Percentiles rank a stretch among this genome's conserved stretches.
Evolutionary conservation across 2,113 vertebrate genomes (phyloP).

Genomic region (Caloenas nicobarica): DNA sequence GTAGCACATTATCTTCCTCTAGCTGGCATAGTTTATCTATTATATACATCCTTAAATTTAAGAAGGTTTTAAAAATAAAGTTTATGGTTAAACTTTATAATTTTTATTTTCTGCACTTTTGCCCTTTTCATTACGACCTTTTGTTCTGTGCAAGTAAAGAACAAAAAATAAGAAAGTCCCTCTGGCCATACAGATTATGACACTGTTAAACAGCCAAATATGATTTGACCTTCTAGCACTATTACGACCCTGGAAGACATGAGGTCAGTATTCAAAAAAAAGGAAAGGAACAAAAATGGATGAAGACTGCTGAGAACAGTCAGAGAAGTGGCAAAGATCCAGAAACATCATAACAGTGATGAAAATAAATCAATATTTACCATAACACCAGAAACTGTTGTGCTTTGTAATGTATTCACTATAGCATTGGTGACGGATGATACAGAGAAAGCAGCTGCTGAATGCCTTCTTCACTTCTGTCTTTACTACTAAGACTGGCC

Average conservation of each 20-base stretch:
- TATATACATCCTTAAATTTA: neutral
- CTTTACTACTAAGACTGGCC: no score
- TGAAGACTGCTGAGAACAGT: neutral
- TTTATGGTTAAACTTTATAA: neutral
- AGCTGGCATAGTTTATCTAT: neutral
- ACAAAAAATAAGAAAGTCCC: neutral
- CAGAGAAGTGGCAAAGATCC: neutral
- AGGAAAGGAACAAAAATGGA: neutral
- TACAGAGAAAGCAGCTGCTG: no score
- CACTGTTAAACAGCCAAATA: neutral
- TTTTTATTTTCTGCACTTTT: neutral
- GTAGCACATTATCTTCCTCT: neutral
- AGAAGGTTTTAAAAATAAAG: neutral
- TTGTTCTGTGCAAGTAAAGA: neutral
- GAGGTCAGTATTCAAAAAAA: neutral
- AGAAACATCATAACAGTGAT: neutral
- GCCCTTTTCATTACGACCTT: neutral
- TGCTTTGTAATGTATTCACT: neutral
- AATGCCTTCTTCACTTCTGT: no score
- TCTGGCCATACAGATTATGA: neutral
- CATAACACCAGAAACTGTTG: neutral
- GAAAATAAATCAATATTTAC: neutral
- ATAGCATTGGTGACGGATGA: no score
- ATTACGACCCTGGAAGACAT: neutral
- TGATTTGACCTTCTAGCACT: neutral